A percentile compares a stretch with the other conserved stretches of the same genome.
Conservation (phyloP, 1,140 invertebrate genomes). For the Aphis craccivora region DNA sequence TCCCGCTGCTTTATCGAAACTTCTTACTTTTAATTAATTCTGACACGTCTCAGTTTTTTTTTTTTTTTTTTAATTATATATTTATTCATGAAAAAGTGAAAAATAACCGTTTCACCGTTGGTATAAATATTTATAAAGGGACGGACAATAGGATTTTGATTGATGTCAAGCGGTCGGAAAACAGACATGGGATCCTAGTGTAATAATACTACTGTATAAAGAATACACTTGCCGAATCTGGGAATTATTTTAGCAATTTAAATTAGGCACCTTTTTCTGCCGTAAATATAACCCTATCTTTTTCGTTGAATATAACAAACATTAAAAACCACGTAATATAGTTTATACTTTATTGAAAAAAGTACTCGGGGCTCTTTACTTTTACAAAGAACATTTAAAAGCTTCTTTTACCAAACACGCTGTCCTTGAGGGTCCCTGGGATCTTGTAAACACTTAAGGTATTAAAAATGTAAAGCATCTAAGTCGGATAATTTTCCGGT, state of each 20-base stretch:
- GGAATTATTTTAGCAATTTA: conserved; percentile 49
- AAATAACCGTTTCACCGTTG: conserved; percentile 37
- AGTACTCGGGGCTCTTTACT: background rate
- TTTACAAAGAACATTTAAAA: conserved; percentile 40
- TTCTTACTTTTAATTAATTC: conserved; percentile 55
- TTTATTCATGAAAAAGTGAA: conserved; percentile 56
- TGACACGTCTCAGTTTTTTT: conserved; percentile 9
- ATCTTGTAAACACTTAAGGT: conserved; percentile 36
- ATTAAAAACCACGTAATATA: conserved; percentile 40
- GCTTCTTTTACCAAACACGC: background rate
- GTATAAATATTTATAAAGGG: conserved; percentile 53
- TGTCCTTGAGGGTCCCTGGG: background rate
- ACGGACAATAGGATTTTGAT: conserved; percentile 50
- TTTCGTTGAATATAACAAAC: conserved; percentile 15
- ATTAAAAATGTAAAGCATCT: conserved; percentile 42
- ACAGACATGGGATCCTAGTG: conserved; percentile 18
- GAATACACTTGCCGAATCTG: conserved; percentile 13
- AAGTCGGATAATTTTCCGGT: conserved; percentile 46
- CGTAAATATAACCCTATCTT: conserved; percentile 10
- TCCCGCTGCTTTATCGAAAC: conserved; percentile 17
- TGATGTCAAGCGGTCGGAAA: conserved; percentile 51
- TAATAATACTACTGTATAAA: conserved; percentile 33
- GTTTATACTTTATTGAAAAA: conserved; percentile 35
- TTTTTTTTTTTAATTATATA: conserved; percentile 45
- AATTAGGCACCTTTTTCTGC: conserved; percentile 40